These are phyloP conservation scores for Carterocephalus palaemon DNA, from an alignment of 2,888 invertebrate species.

Conservation along the genomic window DNA sequence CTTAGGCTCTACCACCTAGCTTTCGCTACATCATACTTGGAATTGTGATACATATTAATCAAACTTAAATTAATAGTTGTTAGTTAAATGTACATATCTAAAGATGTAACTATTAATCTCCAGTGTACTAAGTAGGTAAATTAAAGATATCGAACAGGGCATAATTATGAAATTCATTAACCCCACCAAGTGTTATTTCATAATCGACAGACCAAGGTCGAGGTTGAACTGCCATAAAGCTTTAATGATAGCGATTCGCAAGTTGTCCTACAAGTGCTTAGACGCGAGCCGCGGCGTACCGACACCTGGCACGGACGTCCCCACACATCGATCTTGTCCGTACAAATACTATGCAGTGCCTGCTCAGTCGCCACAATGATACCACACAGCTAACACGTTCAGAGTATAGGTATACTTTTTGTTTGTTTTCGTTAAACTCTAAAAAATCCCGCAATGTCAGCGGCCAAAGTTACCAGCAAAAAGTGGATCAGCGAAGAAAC, in stretches of 20 bases:
- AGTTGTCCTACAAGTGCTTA: conserved; percentile 60
- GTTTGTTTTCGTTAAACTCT: conserved; percentile 23
- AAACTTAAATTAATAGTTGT: too few species aligned
- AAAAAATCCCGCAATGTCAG: conserved; percentile 15
- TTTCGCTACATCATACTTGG: too few species aligned
- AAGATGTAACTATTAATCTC: too few species aligned
- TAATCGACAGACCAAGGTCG: conserved; percentile 28
- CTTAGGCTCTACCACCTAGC: too few species aligned
- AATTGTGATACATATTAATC: too few species aligned
- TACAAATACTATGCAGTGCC: conserved; percentile 48
- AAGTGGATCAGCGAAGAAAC: conserved; percentile 79
- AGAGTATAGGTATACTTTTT: conserved; percentile 30
- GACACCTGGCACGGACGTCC: conserved; percentile 61
- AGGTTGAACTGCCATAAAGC: conserved; percentile 52
- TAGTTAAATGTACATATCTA: too few species aligned
- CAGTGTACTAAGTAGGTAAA: background rate
- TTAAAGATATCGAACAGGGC: background rate
- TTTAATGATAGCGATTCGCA: conserved; percentile 54
- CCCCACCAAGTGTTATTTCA: conserved; percentile 21
- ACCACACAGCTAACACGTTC: conserved; percentile 47
- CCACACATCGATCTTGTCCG: conserved; percentile 64
- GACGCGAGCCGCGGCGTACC: conserved; percentile 38
- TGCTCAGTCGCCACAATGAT: conserved; percentile 58
- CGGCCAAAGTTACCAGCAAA: conserved; percentile 52
- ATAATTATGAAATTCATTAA: conserved; percentile 33